Evolutionary conservation across 2,113 vertebrate species (phyloP).

Genomic region (Caretta caretta): DNA sequence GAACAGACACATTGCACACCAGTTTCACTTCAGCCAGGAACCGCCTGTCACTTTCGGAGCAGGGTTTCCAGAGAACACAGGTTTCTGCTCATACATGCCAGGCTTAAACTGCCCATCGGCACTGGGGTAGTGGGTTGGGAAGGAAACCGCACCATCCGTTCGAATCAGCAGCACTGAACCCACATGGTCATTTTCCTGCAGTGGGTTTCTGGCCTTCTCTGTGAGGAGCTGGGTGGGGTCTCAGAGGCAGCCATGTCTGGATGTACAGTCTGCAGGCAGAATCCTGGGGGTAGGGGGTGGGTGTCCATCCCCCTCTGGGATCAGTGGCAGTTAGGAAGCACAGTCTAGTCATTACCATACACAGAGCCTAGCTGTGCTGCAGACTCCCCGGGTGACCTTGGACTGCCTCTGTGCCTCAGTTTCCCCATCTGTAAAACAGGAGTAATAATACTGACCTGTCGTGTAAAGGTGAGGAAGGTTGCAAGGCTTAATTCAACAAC

Average conservation of each 20-base stretch:
- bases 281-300: accelerated
- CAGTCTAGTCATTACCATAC: background rate
- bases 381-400: accelerated
- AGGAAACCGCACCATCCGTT: background rate
- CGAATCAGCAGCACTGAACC: background rate
- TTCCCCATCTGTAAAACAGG: background rate
- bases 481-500: too few species aligned
- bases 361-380: accelerated
- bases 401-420: accelerated
- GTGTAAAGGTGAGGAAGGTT: background rate
- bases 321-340: background rate
- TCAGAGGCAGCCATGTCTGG: background rate
- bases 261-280: background rate
- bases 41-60: background rate
- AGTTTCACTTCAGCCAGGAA: accelerated
- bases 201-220: too few species aligned
- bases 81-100: background rate
- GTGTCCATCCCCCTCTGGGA: background rate
- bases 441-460: background rate
- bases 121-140: background rate
- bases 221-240: too few species aligned
- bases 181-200: too few species aligned
- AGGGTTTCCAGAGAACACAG: background rate
- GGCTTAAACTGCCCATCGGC: background rate
- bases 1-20: background rate